Conservation (phyloP, 2,888 invertebrate species). For the Nematopogon swammerdamellus region DNA sequence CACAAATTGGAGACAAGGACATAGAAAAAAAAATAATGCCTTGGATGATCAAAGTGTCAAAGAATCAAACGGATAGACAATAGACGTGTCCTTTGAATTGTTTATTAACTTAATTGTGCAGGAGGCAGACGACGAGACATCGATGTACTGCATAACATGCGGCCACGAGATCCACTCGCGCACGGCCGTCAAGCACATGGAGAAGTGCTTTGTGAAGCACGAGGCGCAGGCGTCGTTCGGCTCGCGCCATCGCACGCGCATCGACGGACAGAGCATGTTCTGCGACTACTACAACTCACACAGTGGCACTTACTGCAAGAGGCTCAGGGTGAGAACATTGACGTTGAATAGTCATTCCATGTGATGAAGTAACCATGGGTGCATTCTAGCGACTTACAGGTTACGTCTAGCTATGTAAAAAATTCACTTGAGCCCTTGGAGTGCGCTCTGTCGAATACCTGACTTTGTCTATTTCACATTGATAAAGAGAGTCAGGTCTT, state of each 20-base stretch:
- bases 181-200: constrained; percentile 94
- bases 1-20: no score
- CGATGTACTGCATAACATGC: constrained; percentile 95
- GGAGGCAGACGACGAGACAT: constrained; percentile 65
- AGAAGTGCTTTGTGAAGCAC: constrained; percentile 96
- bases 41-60: no score
- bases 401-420: no score
- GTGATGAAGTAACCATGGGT: background rate
- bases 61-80: no score
- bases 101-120: constrained; percentile 15
- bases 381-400: no score
- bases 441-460: no score
- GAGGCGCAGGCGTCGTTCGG: constrained; percentile 97
- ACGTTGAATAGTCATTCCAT: no score
- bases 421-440: no score
- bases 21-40: no score
- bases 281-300: constrained; percentile 92
- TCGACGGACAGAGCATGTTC: constrained; percentile 93
- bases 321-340: constrained; percentile 64
- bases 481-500: no score
- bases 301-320: constrained; percentile 92
- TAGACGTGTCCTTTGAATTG: no score
- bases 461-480: no score
- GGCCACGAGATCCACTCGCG: constrained; percentile 93
- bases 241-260: constrained; percentile 89